These are phyloP conservation scores for Alfaro cultratus DNA, from an alignment of 2,797 vertebrate genomes.

Conservation along the genomic window DNA sequence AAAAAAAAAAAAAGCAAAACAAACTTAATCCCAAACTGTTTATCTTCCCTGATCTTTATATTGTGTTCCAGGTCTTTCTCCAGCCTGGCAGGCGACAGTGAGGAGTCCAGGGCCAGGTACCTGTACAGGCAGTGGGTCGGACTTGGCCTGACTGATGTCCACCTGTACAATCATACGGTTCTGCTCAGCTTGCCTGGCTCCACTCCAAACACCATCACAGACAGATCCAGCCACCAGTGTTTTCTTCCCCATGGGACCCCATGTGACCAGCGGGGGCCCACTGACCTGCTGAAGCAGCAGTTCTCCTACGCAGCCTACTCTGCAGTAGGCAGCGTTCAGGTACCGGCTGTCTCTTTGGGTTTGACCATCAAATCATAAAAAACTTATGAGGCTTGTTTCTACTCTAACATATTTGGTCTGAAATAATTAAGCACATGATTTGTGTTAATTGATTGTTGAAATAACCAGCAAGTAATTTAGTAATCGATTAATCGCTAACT, in stretches of 20 bases:
- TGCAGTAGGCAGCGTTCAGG: constrained; percentile 89
- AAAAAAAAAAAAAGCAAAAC: neutral
- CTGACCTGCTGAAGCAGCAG: constrained; percentile 51
- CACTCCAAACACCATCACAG: constrained; percentile 85
- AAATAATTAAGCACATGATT: too few relatives aligned
- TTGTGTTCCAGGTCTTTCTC: constrained; percentile 79
- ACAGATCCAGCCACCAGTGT: constrained; percentile 82
- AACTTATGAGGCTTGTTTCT: neutral
- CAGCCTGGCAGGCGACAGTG: constrained; percentile 76
- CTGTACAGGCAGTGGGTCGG: constrained; percentile 88
- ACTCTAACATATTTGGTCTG: neutral
- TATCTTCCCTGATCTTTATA: neutral
- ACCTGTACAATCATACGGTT: constrained; percentile 88
- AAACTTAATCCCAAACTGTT: neutral
- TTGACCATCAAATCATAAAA: neutral
- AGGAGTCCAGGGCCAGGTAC: constrained; percentile 77
- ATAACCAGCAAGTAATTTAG: too few relatives aligned
- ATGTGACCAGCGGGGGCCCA: constrained; percentile 78
- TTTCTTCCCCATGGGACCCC: constrained; percentile 87
- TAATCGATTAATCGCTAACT: too few relatives aligned
- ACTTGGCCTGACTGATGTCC: constrained; percentile 87
- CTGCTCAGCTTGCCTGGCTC: constrained; percentile 87
- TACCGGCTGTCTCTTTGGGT: constrained; percentile 42
- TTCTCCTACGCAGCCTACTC: constrained; percentile 92
- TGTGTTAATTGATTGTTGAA: too few relatives aligned